phyloP scores from a whole-genome alignment of 2,888 invertebrate species.

The Tricholauxania praeusta region DNA sequence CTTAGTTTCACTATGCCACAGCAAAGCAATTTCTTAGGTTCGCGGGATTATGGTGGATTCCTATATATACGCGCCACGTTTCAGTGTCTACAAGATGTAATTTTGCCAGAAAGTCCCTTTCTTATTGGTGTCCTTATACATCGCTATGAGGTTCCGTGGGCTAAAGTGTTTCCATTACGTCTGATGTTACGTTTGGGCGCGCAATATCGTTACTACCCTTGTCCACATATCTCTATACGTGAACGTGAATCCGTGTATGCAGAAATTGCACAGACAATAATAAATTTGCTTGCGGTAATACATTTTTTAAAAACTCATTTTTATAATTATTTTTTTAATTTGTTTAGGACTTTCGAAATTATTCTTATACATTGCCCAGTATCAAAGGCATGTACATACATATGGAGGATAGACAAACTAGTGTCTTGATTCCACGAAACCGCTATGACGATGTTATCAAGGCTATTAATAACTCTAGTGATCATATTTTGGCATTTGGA shows the following conservation, averaged over 20 bases:
- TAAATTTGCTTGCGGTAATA: slow-evolving; percentile 81
- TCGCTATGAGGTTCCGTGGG: slow-evolving; percentile 72
- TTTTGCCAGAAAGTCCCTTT: slow-evolving; percentile 80
- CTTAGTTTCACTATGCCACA: slow-evolving; percentile 75
- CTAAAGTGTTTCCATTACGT: slow-evolving; percentile 81
- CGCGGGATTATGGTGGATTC: slow-evolving; percentile 83
- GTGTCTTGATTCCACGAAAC: slow-evolving; percentile 81
- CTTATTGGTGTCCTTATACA: slow-evolving; percentile 84
- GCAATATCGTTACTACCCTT: slow-evolving; percentile 88
- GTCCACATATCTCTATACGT: slow-evolving; percentile 82
- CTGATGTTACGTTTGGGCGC: slow-evolving; percentile 84
- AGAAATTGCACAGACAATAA: slow-evolving; percentile 89
- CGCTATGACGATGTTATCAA: slow-evolving; percentile 80
- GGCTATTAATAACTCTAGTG: slow-evolving; percentile 83
- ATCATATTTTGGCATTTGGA: slow-evolving; percentile 86
- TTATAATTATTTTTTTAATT: slow-evolving; percentile 42
- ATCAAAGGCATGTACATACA: slow-evolving; percentile 84
- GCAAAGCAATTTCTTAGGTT: slow-evolving; percentile 72
- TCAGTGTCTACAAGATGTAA: slow-evolving; percentile 83
- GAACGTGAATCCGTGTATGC: slow-evolving; percentile 83
- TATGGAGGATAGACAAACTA: slow-evolving; percentile 84
- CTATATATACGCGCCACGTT: slow-evolving; percentile 84
- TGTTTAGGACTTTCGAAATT: slow-evolving; percentile 82
- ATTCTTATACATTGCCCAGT: slow-evolving; percentile 81
- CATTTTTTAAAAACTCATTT: background rate